Evolutionary conservation across 92 coral and sea anemone genomes (phyloP).

Genomic region (Palythoa heliodiscus): DNA sequence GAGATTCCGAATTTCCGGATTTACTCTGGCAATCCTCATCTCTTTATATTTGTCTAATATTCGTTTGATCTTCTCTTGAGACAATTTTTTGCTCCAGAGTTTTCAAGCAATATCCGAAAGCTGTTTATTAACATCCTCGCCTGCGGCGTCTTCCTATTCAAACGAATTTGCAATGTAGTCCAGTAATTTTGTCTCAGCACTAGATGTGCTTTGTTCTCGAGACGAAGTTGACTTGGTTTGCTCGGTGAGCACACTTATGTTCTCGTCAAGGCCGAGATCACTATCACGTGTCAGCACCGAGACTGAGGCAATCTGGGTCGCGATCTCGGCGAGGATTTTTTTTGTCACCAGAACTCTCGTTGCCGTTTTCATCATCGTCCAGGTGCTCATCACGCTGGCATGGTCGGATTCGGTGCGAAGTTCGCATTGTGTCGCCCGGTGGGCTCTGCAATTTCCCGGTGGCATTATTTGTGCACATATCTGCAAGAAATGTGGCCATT

Average conservation of each 20-base stretch:
- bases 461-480: conserved; percentile 30
- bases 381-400: not conserved
- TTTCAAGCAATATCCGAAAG: not conserved
- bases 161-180: not conserved
- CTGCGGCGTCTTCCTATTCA: not conserved
- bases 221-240: conserved; percentile 15
- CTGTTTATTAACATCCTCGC: not conserved
- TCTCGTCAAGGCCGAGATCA: conserved; percentile 6
- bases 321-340: conserved; percentile 18
- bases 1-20: conserved; percentile 36
- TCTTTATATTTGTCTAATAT: conserved; percentile 46
- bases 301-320: not conserved
- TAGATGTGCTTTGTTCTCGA: conserved; percentile 9
- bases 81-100: conserved; percentile 57
- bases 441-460: not conserved
- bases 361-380: not conserved
- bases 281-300: conserved; percentile 5
- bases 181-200: conserved; percentile 4
- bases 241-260: conserved; percentile 10
- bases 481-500: conserved; percentile 36
- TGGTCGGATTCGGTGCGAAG: not conserved
- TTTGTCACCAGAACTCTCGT: not conserved
- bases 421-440: conserved; percentile 8
- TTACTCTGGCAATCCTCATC: conserved; percentile 2
- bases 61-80: conserved; percentile 49